phyloP scores from a whole-genome alignment of 1,140 invertebrate species.

The Dermatophagoides farinae region DNA sequence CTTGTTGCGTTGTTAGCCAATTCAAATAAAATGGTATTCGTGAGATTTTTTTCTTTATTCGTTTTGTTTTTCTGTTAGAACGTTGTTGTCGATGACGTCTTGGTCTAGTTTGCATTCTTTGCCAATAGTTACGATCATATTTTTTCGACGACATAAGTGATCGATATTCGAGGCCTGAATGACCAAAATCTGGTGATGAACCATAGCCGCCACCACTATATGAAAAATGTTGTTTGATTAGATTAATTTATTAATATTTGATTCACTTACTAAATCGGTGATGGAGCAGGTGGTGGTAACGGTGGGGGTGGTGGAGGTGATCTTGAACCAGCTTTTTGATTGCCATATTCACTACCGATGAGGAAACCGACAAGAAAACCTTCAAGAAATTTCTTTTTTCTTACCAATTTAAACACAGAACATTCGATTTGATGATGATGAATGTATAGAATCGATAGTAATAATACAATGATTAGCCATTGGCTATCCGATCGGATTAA shows the following conservation, averaged over 20 bases:
- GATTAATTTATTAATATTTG: not conserved
- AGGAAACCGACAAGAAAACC: constrained; percentile 5
- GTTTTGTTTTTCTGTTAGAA: too few species aligned
- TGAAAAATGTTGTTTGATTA: not conserved
- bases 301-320: not conserved
- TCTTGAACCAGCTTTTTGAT: not conserved
- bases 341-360: not conserved
- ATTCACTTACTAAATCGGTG: not conserved
- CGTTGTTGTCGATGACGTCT: too few species aligned
- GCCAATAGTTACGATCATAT: too few species aligned
- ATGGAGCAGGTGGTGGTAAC: not conserved
- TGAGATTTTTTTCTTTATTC: too few species aligned
- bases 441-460: not conserved
- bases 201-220: not conserved
- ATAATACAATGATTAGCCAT: not conserved
- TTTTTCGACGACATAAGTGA: too few species aligned
- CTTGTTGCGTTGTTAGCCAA: too few species aligned
- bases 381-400: constrained; percentile 3
- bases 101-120: too few species aligned
- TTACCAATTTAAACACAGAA: not conserved
- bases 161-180: too few species aligned
- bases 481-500: too few species aligned
- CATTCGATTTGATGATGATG: not conserved
- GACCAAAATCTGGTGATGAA: too few species aligned
- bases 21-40: too few species aligned